These are phyloP conservation scores for Rhinichthys osculus DNA, from an alignment of 2,797 vertebrate species.

Conservation along the genomic window DNA sequence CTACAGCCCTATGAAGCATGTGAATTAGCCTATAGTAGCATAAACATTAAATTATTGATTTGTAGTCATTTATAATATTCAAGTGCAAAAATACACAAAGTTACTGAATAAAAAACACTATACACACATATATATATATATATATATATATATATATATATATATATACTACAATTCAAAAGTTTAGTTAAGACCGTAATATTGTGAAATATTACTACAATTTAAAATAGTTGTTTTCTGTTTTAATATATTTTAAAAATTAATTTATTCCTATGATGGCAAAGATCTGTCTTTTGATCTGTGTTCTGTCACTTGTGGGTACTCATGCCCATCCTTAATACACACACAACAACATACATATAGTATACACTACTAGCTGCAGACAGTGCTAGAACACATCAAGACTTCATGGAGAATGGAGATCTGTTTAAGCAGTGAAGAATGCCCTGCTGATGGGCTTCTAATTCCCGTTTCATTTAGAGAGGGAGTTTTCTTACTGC, in stretches of 20 bases:
- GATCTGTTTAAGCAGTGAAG: constrained; percentile 55
- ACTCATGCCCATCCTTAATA: not conserved
- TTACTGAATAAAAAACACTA: not conserved
- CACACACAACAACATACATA: not conserved
- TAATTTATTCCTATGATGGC: not conserved
- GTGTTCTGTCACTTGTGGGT: not conserved
- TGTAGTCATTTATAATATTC: not conserved
- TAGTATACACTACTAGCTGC: not conserved
- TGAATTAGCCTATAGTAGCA: not conserved
- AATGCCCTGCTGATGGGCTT: constrained; percentile 56
- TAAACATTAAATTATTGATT: not conserved
- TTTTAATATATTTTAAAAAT: not conserved
- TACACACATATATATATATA: too few species aligned
- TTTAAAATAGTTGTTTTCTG: not conserved
- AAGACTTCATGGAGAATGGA: constrained; percentile 29
- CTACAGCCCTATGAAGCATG: not conserved
- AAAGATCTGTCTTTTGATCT: not conserved
- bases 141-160: too few species aligned
- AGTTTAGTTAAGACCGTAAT: not conserved
- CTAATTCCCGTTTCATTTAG: constrained; percentile 60
- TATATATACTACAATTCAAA: not conserved
- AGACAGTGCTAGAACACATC: constrained; percentile 20
- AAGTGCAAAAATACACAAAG: not conserved
- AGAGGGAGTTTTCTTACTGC: constrained; percentile 53
- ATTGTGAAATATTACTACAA: not conserved